Percentiles rank a stretch among this genome's conserved stretches.
Conservation (phyloP, 1,140 invertebrate genomes). For the Diachasma alloeum region DNA sequence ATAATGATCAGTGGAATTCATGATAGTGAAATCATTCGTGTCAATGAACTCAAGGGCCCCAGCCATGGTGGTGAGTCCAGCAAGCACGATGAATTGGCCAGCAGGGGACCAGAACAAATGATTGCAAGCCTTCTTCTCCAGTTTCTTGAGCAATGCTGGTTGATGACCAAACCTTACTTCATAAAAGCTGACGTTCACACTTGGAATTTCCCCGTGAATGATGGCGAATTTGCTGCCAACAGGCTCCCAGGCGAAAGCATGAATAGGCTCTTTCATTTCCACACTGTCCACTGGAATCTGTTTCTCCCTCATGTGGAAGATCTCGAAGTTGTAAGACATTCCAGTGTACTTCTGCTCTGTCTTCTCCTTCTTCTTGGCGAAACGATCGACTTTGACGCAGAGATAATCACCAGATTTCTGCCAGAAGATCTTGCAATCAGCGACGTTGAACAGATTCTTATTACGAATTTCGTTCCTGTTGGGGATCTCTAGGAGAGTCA, state of each 20-base stretch:
- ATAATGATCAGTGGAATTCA: slow-evolving; percentile 94
- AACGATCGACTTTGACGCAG: slow-evolving; percentile 98
- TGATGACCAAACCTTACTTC: slow-evolving; percentile 90
- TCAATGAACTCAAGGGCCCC: slow-evolving; percentile 95
- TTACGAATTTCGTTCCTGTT: slow-evolving; percentile 91
- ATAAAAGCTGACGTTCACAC: slow-evolving; percentile 92
- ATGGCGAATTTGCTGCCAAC: slow-evolving; percentile 95
- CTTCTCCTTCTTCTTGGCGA: slow-evolving; percentile 93
- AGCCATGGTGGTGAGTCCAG: slow-evolving; percentile 83
- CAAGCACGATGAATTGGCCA: slow-evolving; percentile 95
- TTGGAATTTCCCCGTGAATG: slow-evolving; percentile 91
- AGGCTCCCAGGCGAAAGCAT: slow-evolving; percentile 98
- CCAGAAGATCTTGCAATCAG: slow-evolving; percentile 99
- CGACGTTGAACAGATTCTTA: slow-evolving; percentile 97
- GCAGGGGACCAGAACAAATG: slow-evolving; percentile 96
- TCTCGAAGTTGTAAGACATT: slow-evolving; percentile 99
- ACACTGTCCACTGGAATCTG: slow-evolving; percentile 97
- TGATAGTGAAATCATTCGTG: slow-evolving; percentile 81
- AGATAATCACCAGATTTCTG: slow-evolving; percentile 98
- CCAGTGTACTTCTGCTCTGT: slow-evolving; percentile 93
- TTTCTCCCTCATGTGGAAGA: slow-evolving; percentile 98
- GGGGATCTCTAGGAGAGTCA: slow-evolving; percentile 85
- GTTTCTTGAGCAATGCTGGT: slow-evolving; percentile 82
- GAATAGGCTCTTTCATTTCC: slow-evolving; percentile 92
- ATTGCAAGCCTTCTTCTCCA: slow-evolving; percentile 79